phyloP scores from a whole-genome alignment of 1,140 invertebrate genomes.

The Bombus waltoni region DNA sequence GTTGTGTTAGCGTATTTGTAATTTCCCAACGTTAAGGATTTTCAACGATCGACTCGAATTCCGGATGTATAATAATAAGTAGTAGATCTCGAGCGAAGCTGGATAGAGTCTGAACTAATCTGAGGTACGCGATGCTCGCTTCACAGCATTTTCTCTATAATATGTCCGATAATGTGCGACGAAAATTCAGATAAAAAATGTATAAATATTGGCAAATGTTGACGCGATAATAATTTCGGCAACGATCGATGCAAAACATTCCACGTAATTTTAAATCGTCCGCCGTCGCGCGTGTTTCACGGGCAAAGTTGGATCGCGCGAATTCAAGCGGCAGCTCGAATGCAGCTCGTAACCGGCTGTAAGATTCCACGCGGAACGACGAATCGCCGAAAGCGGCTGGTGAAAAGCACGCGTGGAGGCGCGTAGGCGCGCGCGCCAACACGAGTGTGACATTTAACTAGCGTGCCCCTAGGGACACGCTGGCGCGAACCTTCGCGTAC shows the following conservation, averaged over 20 bases:
- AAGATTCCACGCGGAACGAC: conserved; percentile 19
- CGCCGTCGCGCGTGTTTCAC: background rate
- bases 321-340: background rate
- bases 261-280: background rate
- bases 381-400: conserved; percentile 7
- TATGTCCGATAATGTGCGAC: too few relatives aligned
- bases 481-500: background rate
- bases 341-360: background rate
- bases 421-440: background rate
- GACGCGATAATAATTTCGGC: fast-evolving
- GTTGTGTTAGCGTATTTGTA: background rate
- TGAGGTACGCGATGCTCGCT: too few relatives aligned
- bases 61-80: too few relatives aligned
- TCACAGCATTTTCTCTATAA: too few relatives aligned
- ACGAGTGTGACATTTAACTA: conserved; percentile 39
- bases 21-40: too few relatives aligned
- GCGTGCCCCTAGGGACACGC: conserved; percentile 10
- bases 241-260: background rate
- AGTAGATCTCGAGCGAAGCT: too few relatives aligned
- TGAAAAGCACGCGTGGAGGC: background rate
- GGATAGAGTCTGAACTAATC: too few relatives aligned
- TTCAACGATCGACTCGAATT: too few relatives aligned
- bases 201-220: background rate
- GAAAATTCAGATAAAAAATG: background rate
- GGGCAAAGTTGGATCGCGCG: background rate